Percentiles rank a stretch among this genome's conserved stretches.
Conservation (phyloP, 2,113 vertebrate species). For the Apodemus sylvaticus region DNA sequence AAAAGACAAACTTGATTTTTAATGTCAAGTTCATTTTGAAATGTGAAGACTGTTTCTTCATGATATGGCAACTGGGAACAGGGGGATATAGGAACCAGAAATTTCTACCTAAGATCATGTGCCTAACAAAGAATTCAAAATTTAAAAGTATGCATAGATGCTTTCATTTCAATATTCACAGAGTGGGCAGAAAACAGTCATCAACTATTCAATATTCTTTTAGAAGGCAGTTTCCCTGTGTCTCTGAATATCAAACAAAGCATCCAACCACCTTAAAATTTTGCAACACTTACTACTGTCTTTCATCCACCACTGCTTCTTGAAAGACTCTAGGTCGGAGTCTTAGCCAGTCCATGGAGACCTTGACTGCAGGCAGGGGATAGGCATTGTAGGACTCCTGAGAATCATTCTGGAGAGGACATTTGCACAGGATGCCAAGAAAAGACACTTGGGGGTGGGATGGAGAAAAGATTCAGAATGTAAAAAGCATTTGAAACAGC, state of each 20-base stretch:
- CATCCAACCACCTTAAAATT: constrained; percentile 30
- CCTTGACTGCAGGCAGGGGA: constrained; percentile 97
- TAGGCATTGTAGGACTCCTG: constrained; percentile 92
- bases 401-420: constrained; percentile 92
- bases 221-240: constrained; percentile 19
- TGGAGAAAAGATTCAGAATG: constrained; percentile 1
- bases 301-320: constrained; percentile 92
- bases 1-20: neutral
- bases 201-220: constrained; percentile 30
- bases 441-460: constrained; percentile 92
- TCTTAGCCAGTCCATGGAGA: constrained; percentile 97
- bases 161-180: constrained; percentile 54
- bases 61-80: constrained; percentile 20
- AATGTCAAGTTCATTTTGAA: constrained; percentile 37
- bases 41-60: constrained; percentile 35
- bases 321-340: constrained; percentile 94
- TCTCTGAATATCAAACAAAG: constrained; percentile 25
- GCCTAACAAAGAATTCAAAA: constrained; percentile 51
- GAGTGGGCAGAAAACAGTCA: constrained; percentile 46
- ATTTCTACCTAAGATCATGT: constrained; percentile 12
- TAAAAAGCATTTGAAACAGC: constrained; percentile 32
- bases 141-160: constrained; percentile 57
- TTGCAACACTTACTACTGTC: constrained; percentile 91
- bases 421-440: constrained; percentile 95
- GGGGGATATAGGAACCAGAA: neutral